A percentile compares a stretch with the other conserved stretches of the same genome.
These are phyloP conservation scores for Chaetogeoica ovagalla DNA, from an alignment of 2,888 invertebrate genomes.

Conservation along the genomic window DNA sequence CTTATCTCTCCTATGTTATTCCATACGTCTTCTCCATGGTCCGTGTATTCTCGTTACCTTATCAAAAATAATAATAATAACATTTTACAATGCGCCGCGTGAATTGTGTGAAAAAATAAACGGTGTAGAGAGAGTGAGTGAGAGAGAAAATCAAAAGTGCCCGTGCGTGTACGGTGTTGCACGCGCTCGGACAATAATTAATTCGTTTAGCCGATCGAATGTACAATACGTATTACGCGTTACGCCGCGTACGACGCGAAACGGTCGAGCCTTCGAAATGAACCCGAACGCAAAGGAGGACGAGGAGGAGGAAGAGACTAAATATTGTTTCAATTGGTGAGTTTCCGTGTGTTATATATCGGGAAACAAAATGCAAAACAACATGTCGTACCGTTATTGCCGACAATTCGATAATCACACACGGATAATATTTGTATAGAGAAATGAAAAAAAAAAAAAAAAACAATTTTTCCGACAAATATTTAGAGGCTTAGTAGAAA, in stretches of 20 bases:
- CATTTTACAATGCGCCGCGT: not conserved
- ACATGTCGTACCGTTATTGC: not conserved
- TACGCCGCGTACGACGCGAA: not conserved
- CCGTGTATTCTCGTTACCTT: not conserved
- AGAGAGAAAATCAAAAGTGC: too few species aligned
- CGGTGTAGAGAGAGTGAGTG: too few species aligned
- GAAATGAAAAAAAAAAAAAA: not conserved
- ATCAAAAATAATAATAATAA: conserved; percentile 2
- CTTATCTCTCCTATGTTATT: not conserved
- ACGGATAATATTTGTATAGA: not conserved
- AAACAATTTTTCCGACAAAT: not conserved
- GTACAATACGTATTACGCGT: too few species aligned
- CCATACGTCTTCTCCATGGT: not conserved
- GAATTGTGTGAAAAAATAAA: too few species aligned
- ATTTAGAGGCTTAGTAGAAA: not conserved
- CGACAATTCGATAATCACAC: not conserved
- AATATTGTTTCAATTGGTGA: conserved; percentile 47
- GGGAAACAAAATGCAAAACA: not conserved
- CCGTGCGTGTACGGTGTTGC: too few species aligned
- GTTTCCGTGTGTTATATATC: not conserved
- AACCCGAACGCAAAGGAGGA: conserved; percentile 14
- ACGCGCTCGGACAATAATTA: too few species aligned
- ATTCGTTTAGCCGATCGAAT: too few species aligned
- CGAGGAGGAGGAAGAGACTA: conserved; percentile 8
- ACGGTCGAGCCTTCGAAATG: not conserved